phyloP scores from a whole-genome alignment of 2,888 invertebrate genomes.

The Gnatocerus cornutus region DNA sequence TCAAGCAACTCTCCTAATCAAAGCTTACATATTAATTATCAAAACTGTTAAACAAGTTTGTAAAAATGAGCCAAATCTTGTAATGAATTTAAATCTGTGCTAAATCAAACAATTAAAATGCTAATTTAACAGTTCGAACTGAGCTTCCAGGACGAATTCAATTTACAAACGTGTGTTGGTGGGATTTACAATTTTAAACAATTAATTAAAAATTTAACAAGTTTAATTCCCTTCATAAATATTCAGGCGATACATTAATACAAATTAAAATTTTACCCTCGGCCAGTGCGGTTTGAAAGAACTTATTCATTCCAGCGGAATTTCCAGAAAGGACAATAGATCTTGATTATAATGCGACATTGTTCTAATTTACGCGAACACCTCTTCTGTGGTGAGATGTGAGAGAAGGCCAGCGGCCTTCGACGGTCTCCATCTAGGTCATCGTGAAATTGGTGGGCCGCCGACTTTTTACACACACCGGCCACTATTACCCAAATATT shows the following conservation, averaged over 20 bases:
- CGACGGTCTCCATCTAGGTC: conserved; percentile 56
- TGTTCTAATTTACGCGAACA: conserved; percentile 47
- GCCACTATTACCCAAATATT: conserved; percentile 50
- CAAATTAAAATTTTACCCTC: neutral
- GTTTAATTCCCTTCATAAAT: neutral
- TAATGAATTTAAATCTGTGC: conserved; percentile 31
- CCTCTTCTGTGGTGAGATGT: conserved; percentile 43
- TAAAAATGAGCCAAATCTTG: conserved; percentile 14
- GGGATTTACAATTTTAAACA: conserved; percentile 5
- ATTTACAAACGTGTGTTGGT: neutral
- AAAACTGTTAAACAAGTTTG: conserved; percentile 7
- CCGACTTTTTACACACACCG: conserved; percentile 47
- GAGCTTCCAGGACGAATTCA: conserved; percentile 4
- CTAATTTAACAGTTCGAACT: conserved; percentile 14
- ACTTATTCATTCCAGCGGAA: conserved; percentile 22
- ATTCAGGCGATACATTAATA: neutral
- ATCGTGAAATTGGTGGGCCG: conserved; percentile 55
- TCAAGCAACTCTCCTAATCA: neutral
- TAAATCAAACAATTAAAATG: conserved; percentile 39
- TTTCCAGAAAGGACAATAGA: conserved; percentile 18
- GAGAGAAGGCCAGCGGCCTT: conserved; percentile 55
- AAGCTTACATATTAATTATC: neutral
- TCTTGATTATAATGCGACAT: conserved; percentile 44
- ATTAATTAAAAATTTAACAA: conserved; percentile 19
- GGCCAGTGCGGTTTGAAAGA: neutral